Percentiles rank a stretch among this genome's conserved stretches.
These are phyloP conservation scores for Morbakka virulenta DNA, from an alignment of 30 jellyfish, hydroid and myxozoan genomes.

Conservation along the genomic window DNA sequence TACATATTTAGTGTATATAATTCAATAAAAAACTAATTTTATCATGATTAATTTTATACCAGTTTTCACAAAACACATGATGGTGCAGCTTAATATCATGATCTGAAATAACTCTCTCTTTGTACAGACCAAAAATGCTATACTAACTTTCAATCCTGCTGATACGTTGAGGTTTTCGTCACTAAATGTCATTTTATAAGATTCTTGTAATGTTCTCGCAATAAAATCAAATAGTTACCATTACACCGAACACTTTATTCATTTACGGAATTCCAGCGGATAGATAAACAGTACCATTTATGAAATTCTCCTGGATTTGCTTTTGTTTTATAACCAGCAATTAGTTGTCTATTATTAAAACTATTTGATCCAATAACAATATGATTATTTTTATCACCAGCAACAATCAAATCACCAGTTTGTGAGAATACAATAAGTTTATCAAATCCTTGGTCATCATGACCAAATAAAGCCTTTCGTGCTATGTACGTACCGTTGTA, in stretches of 20 bases:
- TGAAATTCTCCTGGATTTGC: constrained; percentile 46
- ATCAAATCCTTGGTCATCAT: constrained; percentile 40
- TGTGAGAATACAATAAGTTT: too few species aligned
- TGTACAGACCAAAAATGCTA: too few species aligned
- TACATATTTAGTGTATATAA: too few species aligned
- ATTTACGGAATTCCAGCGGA: constrained; percentile 20
- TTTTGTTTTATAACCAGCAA: constrained; percentile 18
- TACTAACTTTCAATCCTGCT: too few species aligned
- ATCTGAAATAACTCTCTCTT: not conserved
- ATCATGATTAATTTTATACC: too few species aligned
- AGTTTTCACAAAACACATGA: too few species aligned
- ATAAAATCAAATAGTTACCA: constrained; percentile 29
- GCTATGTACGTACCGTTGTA: constrained; percentile 12
- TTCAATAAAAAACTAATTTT: too few species aligned
- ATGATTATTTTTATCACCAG: not conserved
- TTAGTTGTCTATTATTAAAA: not conserved
- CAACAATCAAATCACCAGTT: not conserved
- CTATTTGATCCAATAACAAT: constrained; percentile 15
- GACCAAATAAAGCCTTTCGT: constrained; percentile 36
- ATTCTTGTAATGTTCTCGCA: constrained; percentile 26
- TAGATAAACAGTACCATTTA: constrained; percentile 13
- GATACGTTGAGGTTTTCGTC: constrained; percentile 24
- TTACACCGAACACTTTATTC: constrained; percentile 41
- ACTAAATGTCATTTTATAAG: constrained; percentile 44
- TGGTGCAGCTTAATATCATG: too few species aligned